Evolutionary conservation across 2,113 vertebrate genomes (phyloP), one percentile per base, ranked within the genome.

Genomic region (Litocranius walleri): DNA sequence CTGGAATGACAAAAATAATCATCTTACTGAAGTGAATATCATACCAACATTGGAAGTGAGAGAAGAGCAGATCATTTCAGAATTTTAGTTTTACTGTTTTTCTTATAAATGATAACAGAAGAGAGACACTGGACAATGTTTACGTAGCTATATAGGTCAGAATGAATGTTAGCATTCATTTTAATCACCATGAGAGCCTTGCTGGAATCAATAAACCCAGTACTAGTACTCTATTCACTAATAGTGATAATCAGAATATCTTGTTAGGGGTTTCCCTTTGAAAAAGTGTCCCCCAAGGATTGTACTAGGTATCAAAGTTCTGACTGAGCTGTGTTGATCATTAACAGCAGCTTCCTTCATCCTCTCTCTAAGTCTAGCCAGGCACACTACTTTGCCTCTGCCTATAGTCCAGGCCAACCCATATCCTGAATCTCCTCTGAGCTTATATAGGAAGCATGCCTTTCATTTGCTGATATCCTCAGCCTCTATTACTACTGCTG

Each of bases 171-270:
- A 92, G 92, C 40, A 88, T 29, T 96, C 59, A 92, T 93, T 97
- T 89, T 95, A 89, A 96, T 59, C 48, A 54, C 92, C 50, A 61
- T 30, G 27, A 90, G 57, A 98, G 78, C 9, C 62, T 92, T 91
- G 96, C 4, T 43, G 81, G 40, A 74, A 96, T n/a, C 92, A 97
- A 97, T 96, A 98, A 98, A 92, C 67, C 12, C 48, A 96, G 0
- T 14, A 92, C 94, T 43, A 48, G 95, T 30, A 96, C 91, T 97
- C 90, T 94, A 96, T 90, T 97, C 92, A 91, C 40, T 95, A 93
- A 62, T 59, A 84, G 52, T 81, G 96, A 97, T 54, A 95, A 81
- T 97, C 81, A 36, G 78, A 97, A 96, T 40, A 86, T 95, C 52
- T 98, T 74, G 89, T 71, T 17, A 11, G n/a, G 30, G 74, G 11